phyloP scores from a whole-genome alignment of 2,113 vertebrate species.

The Ciconia stormi region DNA sequence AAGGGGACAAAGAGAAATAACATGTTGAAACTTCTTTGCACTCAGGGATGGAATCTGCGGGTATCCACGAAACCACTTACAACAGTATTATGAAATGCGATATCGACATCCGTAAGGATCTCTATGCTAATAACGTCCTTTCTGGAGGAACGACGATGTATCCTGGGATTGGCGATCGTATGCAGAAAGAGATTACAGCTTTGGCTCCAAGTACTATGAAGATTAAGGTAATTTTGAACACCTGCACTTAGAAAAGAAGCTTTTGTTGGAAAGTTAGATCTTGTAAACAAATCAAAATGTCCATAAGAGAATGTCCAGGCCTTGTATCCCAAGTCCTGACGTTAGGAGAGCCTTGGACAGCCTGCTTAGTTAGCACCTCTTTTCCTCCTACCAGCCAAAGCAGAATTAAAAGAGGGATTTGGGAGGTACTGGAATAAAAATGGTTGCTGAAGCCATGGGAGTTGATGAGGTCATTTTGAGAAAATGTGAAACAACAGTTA shows the following conservation, averaged over 20 bases:
- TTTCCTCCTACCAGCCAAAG: neutral
- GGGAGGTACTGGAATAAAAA: neutral
- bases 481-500: neutral
- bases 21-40: neutral
- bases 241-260: neutral
- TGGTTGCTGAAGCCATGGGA: neutral
- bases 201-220: slow-evolving; percentile 84
- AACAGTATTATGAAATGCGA: slow-evolving; percentile 84
- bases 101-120: slow-evolving; percentile 83
- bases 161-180: slow-evolving; percentile 82
- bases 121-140: slow-evolving; percentile 84
- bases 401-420: neutral
- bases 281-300: neutral
- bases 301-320: neutral
- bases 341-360: neutral
- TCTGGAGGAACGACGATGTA: slow-evolving; percentile 85
- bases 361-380: neutral
- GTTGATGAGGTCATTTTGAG: neutral
- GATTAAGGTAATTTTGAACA: slow-evolving; percentile 83
- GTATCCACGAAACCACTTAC: neutral
- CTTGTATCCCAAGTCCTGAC: neutral
- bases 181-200: slow-evolving; percentile 86
- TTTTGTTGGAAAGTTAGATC: neutral
- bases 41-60: slow-evolving; percentile 17
- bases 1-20: neutral